Evolutionary conservation across 2,797 vertebrate species (phyloP).

Genomic region (Cephalopachus bancanus): DNA sequence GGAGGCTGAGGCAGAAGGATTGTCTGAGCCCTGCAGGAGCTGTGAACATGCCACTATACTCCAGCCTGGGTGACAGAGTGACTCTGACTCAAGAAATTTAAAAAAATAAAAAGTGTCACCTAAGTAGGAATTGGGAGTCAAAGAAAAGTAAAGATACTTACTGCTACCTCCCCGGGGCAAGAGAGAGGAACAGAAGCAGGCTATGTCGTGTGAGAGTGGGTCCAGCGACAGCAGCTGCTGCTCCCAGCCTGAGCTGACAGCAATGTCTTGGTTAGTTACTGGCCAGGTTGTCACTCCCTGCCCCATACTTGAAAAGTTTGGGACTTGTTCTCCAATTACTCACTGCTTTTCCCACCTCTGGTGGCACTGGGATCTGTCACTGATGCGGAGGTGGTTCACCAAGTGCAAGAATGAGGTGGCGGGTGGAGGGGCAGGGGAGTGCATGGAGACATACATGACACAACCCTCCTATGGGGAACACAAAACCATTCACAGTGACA

Average conservation of each 20-base stretch:
- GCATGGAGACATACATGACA: no score
- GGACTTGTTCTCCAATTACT: background rate
- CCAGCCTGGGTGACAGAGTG: no score
- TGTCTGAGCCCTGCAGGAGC: no score
- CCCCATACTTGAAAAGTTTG: background rate
- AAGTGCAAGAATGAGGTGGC: background rate
- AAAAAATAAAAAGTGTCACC: background rate
- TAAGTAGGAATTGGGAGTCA: background rate
- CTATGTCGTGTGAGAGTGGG: fast-evolving
- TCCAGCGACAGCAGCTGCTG: background rate
- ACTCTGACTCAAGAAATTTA: no score
- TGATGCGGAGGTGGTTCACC: background rate
- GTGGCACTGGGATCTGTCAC: background rate
- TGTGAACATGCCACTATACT: no score
- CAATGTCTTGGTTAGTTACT: fast-evolving
- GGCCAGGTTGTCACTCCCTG: background rate
- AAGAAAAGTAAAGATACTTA: background rate
- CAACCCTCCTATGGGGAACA: fast-evolving
- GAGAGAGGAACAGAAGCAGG: background rate
- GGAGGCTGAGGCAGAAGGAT: no score
- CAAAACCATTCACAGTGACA: fast-evolving
- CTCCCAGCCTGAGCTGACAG: fast-evolving
- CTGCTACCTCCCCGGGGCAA: background rate
- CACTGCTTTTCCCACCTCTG: background rate
- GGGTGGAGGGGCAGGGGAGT: no score